Evolutionary conservation across 2,888 invertebrate genomes (phyloP), one percentile per base, ranked within the genome.

Genomic region (Zelleria hepariella): DNA sequence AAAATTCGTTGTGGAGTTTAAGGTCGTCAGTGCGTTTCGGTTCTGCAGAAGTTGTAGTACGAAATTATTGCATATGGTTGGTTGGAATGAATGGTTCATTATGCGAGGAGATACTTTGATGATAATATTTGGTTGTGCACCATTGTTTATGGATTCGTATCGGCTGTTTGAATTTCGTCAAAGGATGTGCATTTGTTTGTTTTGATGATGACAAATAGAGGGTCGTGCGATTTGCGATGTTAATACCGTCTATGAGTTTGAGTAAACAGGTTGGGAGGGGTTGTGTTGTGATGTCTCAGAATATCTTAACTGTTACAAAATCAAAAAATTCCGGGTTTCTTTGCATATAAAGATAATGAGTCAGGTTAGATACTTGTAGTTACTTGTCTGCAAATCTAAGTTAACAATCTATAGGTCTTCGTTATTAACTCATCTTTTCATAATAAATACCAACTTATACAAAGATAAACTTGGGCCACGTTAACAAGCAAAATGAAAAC

Each of bases 1-100:
- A 82, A 71, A 77, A 72, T 86, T 78, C 78, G 79, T 78, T 85
- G 85, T 83, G 78, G 78, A 70, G 62, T 68, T 75, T 78, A 78
- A 75, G 74, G 76, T 75, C 75, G 71, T 77, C 84, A 73, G 64
- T 69, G 68, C 78, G 67, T 71, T 80, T 69, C 68, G 67, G 68
- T 67, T 71, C 73, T 74, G 70, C 66, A 66, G 65, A 63, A 65
- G 64, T 60, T 66, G 68, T 60, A 32, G 78, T 77, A 77, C 78
- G 72, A 82, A 87, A 88, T 87, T 87, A 87, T 88, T 88, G 86
- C 86, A 82, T 87, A 87, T 86, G 88, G 86, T 86, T 85, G 86
- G 87, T 79, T 78, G 86, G 77, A 73, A 83, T 87, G 88, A 88
- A 88, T 87, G 88, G 84, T 83, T 88, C 87, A 83, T 88, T 87